Evolutionary conservation across 2,888 invertebrate species (phyloP).

Genomic region (Entomobrya multifasciata): DNA sequence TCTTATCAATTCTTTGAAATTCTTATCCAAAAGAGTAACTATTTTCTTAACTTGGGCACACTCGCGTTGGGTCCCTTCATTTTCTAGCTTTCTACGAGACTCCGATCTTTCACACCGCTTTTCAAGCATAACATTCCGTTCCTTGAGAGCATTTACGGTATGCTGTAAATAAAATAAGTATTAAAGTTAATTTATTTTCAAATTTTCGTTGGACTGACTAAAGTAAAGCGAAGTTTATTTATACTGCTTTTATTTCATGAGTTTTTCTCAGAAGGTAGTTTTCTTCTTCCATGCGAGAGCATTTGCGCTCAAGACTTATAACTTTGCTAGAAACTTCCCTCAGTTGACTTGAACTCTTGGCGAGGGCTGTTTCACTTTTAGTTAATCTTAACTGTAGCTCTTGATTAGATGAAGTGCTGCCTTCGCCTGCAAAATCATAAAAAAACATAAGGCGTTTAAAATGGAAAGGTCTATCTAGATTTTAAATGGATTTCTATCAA

Average conservation of each 20-base stretch:
- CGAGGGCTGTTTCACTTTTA: slow-evolving; percentile 59
- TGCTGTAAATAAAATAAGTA: slow-evolving; percentile 5
- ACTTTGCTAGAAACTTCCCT: slow-evolving; percentile 71
- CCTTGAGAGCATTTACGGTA: not conserved
- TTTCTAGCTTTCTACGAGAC: slow-evolving; percentile 73
- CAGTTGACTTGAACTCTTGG: slow-evolving; percentile 73
- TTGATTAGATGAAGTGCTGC: not conserved
- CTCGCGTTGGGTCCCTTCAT: slow-evolving; percentile 59
- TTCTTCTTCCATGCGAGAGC: slow-evolving; percentile 61
- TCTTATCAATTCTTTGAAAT: no score
- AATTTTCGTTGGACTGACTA: not conserved
- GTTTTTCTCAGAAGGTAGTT: slow-evolving; percentile 16
- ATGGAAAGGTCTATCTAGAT: no score
- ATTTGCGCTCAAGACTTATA: slow-evolving; percentile 72
- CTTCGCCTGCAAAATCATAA: not conserved
- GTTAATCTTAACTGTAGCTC: slow-evolving; percentile 40
- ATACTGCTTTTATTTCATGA: slow-evolving; percentile 43
- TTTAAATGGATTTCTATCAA: no score
- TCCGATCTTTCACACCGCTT: slow-evolving; percentile 75
- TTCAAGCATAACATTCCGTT: slow-evolving; percentile 64
- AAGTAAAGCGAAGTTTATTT: no score
- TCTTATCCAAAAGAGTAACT: no score
- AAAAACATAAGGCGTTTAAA: no score
- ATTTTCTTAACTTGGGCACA: no score
- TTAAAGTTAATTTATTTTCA: not conserved